These are phyloP conservation scores for Peromyscus maniculatus DNA, from an alignment of 2,113 vertebrate species.

Conservation along the genomic window DNA sequence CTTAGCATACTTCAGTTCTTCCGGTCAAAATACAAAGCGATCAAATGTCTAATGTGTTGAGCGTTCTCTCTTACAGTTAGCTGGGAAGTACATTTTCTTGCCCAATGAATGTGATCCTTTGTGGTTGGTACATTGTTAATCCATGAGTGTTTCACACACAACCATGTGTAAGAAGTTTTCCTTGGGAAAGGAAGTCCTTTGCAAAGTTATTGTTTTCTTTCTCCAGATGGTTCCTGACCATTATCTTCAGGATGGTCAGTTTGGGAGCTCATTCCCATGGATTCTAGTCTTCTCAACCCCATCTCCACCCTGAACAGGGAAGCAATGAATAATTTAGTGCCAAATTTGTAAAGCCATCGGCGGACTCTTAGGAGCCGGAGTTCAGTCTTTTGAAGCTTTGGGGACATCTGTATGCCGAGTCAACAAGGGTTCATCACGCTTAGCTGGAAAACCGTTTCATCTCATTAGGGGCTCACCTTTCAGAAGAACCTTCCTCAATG, in stretches of 20 bases:
- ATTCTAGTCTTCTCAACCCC: not conserved
- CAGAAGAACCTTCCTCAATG: constrained; percentile 24
- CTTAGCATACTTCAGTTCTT: constrained; percentile 52
- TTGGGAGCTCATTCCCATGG: not conserved
- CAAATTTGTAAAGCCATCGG: not conserved
- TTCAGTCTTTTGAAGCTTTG: constrained; percentile 57
- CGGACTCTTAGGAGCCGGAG: constrained; percentile 46
- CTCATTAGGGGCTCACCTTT: constrained; percentile 47
- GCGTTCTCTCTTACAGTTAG: constrained; percentile 49
- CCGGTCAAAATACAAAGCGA: not conserved
- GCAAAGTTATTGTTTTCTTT: constrained; percentile 11
- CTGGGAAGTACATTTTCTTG: constrained; percentile 17
- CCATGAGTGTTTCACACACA: constrained; percentile 39
- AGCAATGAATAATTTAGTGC: constrained; percentile 49
- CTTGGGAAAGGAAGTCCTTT: not conserved
- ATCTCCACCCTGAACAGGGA: not conserved
- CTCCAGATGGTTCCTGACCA: not conserved
- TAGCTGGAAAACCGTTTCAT: constrained; percentile 33
- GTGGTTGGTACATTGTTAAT: not conserved
- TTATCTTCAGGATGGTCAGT: constrained; percentile 54
- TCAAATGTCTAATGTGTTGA: not conserved
- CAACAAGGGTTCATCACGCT: constrained; percentile 20
- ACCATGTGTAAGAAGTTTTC: not conserved
- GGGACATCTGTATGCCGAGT: not conserved
- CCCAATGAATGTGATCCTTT: not conserved